phyloP scores from a whole-genome alignment of 2,888 invertebrate genomes.

The Perithous albicinctus region DNA sequence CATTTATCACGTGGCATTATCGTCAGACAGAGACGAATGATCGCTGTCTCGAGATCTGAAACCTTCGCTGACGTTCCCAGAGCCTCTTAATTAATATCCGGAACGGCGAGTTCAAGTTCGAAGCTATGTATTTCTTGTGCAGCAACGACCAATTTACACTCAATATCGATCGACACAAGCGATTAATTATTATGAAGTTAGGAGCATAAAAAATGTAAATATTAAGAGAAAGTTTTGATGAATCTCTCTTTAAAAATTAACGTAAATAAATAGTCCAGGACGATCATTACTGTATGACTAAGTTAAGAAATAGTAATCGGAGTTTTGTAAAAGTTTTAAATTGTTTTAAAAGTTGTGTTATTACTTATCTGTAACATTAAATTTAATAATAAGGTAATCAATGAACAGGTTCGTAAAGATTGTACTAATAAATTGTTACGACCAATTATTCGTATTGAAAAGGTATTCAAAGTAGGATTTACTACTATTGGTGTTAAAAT shows the following conservation, averaged over 20 bases:
- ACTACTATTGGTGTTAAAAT: background rate
- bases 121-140: background rate
- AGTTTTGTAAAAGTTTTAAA: too few relatives aligned
- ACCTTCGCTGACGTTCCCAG: conserved; percentile 1
- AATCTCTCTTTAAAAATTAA: too few relatives aligned
- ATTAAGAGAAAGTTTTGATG: background rate
- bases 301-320: too few relatives aligned
- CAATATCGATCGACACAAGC: background rate
- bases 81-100: conserved; percentile 69
- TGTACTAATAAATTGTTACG: background rate
- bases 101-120: conserved; percentile 57
- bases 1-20: conserved; percentile 68
- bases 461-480: background rate
- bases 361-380: too few relatives aligned
- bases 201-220: background rate
- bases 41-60: conserved; percentile 3
- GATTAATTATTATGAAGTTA: background rate
- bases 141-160: background rate
- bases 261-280: too few relatives aligned
- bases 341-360: too few relatives aligned
- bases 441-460: background rate
- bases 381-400: too few relatives aligned
- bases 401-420: background rate
- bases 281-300: too few relatives aligned
- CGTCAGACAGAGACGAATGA: conserved; percentile 65